Conservation (phyloP, 2,797 vertebrate genomes). For the Tragelaphus eurycerus region DNA sequence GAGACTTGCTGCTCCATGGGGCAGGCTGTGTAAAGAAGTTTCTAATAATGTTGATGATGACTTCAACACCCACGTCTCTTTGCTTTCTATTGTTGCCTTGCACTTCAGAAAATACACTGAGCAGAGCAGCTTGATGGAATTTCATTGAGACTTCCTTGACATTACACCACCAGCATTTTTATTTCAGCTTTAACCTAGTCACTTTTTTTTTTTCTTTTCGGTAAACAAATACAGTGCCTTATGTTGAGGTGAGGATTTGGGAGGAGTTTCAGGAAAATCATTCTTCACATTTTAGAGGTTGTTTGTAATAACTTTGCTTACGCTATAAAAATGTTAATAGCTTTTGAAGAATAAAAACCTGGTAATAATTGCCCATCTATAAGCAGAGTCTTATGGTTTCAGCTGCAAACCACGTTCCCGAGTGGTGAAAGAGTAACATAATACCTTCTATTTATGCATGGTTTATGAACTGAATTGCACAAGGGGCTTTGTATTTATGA, state of each 20-base stretch:
- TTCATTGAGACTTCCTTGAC: slow-evolving; percentile 62
- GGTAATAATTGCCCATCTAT: slow-evolving; percentile 64
- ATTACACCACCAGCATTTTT: slow-evolving; percentile 66
- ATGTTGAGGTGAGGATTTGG: slow-evolving; percentile 51
- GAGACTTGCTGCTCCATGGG: slow-evolving; percentile 39
- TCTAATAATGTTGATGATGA: slow-evolving; percentile 73
- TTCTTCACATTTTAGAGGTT: slow-evolving; percentile 71
- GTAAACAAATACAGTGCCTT: slow-evolving; percentile 64
- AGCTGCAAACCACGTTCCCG: slow-evolving; percentile 60
- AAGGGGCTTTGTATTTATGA: slow-evolving; percentile 65
- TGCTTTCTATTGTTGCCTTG: slow-evolving; percentile 58
- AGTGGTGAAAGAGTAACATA: slow-evolving; percentile 63
- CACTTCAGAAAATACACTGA: not conserved
- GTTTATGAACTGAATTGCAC: slow-evolving; percentile 54
- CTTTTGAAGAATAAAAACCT: slow-evolving; percentile 60
- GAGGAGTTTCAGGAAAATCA: slow-evolving; percentile 64
- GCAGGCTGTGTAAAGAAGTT: slow-evolving; percentile 68
- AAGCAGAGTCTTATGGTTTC: slow-evolving; percentile 52
- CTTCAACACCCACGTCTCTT: slow-evolving; percentile 71
- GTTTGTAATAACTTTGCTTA: slow-evolving; percentile 64
- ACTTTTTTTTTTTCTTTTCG: not conserved
- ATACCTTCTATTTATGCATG: slow-evolving; percentile 72
- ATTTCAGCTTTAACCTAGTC: slow-evolving; percentile 56
- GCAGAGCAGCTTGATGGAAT: slow-evolving; percentile 23
- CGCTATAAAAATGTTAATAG: slow-evolving; percentile 70